Base-by-base conservation (phyloP, 2,888 invertebrate genomes). In the Oasisia sp. region DNA sequence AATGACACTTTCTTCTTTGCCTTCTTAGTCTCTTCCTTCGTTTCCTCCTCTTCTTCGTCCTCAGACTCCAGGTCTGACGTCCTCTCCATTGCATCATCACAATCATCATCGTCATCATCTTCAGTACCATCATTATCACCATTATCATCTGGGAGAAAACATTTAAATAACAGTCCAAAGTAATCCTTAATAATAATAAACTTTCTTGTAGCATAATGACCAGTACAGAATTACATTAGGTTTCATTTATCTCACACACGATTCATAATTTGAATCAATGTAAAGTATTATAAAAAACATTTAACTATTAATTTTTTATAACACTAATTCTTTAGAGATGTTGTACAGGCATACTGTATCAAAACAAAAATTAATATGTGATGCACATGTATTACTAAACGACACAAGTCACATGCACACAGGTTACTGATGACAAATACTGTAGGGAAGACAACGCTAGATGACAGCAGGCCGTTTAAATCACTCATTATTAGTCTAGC, bases 51-150 rank as follows among this genome's bases (percentile, higher is more conserved):
- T 38, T 44, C 50, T 19, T 91, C 90, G 56, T 92, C 38, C 4
- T 38, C 91, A 45, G 92, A 92, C 74, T 93, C 93, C 32, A 93
- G 91, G 89, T 94, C 93, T 89, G 92, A 92, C 3, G 90, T 92
- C 8, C 50, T 92, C 56, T 94, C 94, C n/a, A 92, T 92, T 38
- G 58, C 92, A 92, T 93, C 90, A 11, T 92, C 92, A 45, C n/a
- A 94, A 27, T 45, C 95, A 74, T 94, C 94, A 14, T 92, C 91
- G 7, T 92, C 90, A 1, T 89, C 91, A n/a, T 91, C 92, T 0
- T 93, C 92, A 12, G 92, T 92, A 44, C 91, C 91, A 58, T 92
- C 92, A 27, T 92, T 93, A 44, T 93, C 94, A 91, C 95, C 94
- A 27, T 92, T 93, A 38, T 93, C 94, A 91, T 95, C 94, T 27